Base-by-base conservation (phyloP, 1,140 invertebrate species). In the Sarcophaga peregrina region DNA sequence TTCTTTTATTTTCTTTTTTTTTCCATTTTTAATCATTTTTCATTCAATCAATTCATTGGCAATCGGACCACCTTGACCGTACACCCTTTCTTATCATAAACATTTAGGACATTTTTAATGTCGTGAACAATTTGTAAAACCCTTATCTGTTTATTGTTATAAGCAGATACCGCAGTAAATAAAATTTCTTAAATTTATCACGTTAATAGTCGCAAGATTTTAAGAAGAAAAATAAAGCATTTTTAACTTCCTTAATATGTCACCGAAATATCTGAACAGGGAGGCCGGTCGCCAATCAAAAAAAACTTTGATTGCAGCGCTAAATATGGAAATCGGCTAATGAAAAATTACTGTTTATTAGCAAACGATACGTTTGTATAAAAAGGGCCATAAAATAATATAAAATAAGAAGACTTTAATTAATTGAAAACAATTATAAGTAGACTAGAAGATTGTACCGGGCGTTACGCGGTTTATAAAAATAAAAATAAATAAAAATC, bases 41-140 rank as follows among this genome's bases (percentile, higher is more conserved):
- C 1, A 37, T 37, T 37, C 25, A 37, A 37, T 37, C 25, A 37
- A 37, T 37, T 37, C 25, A 37, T 37, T 37, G 25, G 25, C 54
- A n/a, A 58, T n/a, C 54, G n/a, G 54, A 58, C 54, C 54, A 58
- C 54, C 54, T 58, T 58, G 54, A 58, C n/a, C n/a, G 54, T n/a
- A 58, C 54, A 13, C 1, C 11, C 25, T 37, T 37, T 37, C 54
- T 58, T 58, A n/a, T n/a, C 54, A 15, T 58, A 37, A 2, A 37
- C 25, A 37, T 37, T 37, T 37, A 15, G 20, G 20, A 68, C n/a
- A 25, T 68, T 25, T 37, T 68, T n/a, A 68, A 68, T n/a, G 25
- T 37, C n/a, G 0, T 25, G 62, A 8, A 68, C n/a, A 68, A 68
- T 68, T 68, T 68, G 17, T 68, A 17, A 68, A 68, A 68, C 20